Evolutionary conservation across 2,113 vertebrate genomes (phyloP).

Genomic region (Desmodus rotundus): DNA sequence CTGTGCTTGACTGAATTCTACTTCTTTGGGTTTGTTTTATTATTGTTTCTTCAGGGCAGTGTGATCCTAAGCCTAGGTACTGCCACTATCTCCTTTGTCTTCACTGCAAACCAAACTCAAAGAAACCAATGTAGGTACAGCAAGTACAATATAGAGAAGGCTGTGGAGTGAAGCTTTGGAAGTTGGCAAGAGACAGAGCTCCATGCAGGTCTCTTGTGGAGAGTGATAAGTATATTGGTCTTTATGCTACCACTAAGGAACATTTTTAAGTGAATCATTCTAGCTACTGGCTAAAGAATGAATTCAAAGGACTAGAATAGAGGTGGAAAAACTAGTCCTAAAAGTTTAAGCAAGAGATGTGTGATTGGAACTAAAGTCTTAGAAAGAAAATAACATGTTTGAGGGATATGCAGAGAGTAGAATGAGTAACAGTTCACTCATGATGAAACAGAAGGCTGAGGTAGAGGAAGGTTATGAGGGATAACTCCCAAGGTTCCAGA

Average conservation of each 20-base stretch:
- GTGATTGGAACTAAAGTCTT: background rate
- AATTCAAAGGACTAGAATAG: background rate
- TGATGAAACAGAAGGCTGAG: background rate
- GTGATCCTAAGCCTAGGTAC: background rate
- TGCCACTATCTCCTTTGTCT: background rate
- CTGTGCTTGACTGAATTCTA: background rate
- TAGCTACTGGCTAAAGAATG: background rate
- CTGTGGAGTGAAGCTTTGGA: background rate
- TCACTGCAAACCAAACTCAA: background rate
- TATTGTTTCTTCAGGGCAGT: background rate
- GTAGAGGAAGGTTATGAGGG: background rate
- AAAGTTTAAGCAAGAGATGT: background rate
- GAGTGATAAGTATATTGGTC: background rate
- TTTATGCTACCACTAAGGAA: background rate
- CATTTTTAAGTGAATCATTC: background rate
- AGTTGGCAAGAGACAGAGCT: background rate
- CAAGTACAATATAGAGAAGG: background rate
- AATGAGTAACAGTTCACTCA: background rate
- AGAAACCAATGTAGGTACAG: background rate
- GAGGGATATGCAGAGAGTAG: background rate
- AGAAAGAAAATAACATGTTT: background rate
- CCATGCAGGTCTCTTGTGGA: fast-evolving
- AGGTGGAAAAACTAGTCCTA: background rate
- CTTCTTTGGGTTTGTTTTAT: background rate
- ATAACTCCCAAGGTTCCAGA: background rate